Base-by-base conservation (phyloP, 2,888 invertebrate species). In the Alsophila aescularia region DNA sequence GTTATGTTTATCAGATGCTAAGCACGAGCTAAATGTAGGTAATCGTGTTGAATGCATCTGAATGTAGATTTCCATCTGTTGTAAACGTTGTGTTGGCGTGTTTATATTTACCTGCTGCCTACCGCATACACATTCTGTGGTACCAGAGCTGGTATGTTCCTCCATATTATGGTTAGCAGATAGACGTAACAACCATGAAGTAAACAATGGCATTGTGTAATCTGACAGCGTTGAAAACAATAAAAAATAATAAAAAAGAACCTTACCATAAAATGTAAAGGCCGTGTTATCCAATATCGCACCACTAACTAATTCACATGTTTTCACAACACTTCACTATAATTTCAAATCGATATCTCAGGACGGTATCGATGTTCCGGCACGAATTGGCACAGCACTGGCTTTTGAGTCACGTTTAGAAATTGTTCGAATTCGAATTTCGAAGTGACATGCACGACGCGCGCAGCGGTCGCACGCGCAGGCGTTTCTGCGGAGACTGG, bases 231-330 rank as follows among this genome's bases (percentile, higher is more conserved):
- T 32, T 15, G 15, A 36, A 43, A 13, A 6, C 52, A 42, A 35
- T 66, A 77, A 71, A 72, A 67, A 74, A 68, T 69, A 70, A 75
- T 72, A 73, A 72, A 53, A 54, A 56, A 62, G 73, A 72, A 77
- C 67, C 84, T 85, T 75, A 88, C 89, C 84, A 76, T 83, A 81
- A 80, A 83, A 84, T 75, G 69, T 72, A 75, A 82, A 79, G 73
- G 67, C 76, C 71, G 75, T 70, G 62, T 72, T 51, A 70, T 69
- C 56, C 64, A 72, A 66, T 75, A 75, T 75, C 64, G 72, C 78
- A 82, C 80, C 78, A 72, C 45, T 52, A 58, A 58, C 49, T 36
- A 59, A 59, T 61, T 84, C 85, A 85, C 85, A 83, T 85, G 71
- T 79, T 76, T 69, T 67, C 83, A 83, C 81, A 73, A 67, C 79